phyloP scores from a whole-genome alignment of 2,888 invertebrate genomes.

The Pristionchus maxplancki region DNA sequence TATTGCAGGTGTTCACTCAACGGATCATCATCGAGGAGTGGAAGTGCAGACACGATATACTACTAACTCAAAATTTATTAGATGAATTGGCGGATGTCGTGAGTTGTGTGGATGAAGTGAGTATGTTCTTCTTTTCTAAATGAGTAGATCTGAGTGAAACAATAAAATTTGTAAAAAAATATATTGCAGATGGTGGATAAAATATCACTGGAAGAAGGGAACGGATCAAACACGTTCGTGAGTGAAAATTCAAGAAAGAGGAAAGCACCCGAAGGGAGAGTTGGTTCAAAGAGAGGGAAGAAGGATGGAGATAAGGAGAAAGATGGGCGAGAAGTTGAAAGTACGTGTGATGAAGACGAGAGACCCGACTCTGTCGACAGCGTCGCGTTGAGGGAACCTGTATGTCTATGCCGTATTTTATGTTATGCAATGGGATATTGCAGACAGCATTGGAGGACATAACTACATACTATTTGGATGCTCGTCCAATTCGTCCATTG shows the following conservation, averaged over 20 bases:
- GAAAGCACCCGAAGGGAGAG: neutral
- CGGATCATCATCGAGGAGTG: slow-evolving; percentile 26
- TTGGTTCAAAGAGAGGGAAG: neutral
- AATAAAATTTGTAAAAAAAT: neutral
- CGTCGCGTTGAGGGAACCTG: slow-evolving; percentile 5
- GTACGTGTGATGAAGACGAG: slow-evolving; percentile 1
- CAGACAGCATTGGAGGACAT: slow-evolving; percentile 5
- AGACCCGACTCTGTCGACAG: slow-evolving; percentile 29
- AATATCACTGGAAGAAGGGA: neutral
- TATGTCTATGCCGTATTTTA: neutral
- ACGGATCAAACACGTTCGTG: neutral
- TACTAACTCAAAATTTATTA: neutral
- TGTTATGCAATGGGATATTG: neutral
- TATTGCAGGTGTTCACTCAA: slow-evolving; percentile 44
- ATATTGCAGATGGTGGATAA: slow-evolving; percentile 23
- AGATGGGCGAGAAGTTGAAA: slow-evolving; percentile 35
- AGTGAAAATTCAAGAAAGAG: neutral
- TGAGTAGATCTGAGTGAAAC: neutral
- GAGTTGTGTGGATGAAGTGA: neutral
- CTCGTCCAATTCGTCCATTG: slow-evolving; percentile 21
- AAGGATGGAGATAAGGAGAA: neutral
- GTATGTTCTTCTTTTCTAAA: neutral
- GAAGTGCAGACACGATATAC: neutral
- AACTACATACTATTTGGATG: neutral
- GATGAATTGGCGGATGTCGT: slow-evolving; percentile 34